These are phyloP conservation scores for Cephus cinctus DNA, from an alignment of 1,140 invertebrate species.

Conservation along the genomic window DNA sequence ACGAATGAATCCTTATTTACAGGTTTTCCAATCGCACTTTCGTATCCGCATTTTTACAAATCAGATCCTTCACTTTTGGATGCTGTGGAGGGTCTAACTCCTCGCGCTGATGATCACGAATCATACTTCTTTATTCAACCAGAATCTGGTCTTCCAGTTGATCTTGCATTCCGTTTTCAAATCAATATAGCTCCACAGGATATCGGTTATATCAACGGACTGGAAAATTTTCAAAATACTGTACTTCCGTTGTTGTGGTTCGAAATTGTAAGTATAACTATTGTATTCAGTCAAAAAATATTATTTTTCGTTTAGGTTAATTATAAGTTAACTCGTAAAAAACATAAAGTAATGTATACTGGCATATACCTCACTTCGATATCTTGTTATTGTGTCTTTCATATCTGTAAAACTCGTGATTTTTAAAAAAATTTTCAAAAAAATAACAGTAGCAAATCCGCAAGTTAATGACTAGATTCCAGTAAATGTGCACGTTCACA, in stretches of 20 bases:
- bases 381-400: no score
- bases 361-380: no score
- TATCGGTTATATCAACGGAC: slow-evolving; percentile 61
- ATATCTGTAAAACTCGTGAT: no score
- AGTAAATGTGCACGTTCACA: no score
- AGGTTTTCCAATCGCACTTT: slow-evolving; percentile 80
- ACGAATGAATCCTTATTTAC: slow-evolving; percentile 27
- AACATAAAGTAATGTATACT: no score
- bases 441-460: no score
- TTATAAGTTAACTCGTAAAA: no score
- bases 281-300: slow-evolving; percentile 3
- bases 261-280: slow-evolving; percentile 72
- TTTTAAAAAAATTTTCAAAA: no score
- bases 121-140: slow-evolving; percentile 73
- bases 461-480: no score
- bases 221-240: slow-evolving; percentile 65
- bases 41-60: slow-evolving; percentile 86
- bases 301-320: neutral
- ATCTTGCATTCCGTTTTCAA: slow-evolving; percentile 74
- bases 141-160: slow-evolving; percentile 72
- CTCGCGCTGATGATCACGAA: slow-evolving; percentile 67
- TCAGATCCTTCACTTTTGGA: slow-evolving; percentile 66
- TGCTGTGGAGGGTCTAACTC: slow-evolving; percentile 70
- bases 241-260: slow-evolving; percentile 78
- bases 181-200: slow-evolving; percentile 79